Evolutionary conservation across 2,888 invertebrate species (phyloP), one percentile per base, ranked within the genome.

Genomic region (Mythimna impura): DNA sequence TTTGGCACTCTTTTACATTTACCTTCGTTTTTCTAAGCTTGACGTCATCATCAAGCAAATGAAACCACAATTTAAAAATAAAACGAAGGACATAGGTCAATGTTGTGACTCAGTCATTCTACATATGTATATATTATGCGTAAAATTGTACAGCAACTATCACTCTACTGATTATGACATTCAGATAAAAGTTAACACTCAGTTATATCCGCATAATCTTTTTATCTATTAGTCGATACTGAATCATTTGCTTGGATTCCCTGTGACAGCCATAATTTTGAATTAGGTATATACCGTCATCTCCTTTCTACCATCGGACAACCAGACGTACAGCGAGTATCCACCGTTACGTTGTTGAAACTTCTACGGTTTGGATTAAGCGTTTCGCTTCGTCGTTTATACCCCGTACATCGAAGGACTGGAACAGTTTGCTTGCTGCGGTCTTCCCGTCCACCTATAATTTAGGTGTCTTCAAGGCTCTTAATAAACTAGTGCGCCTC

Each of bases 171-270:
- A 58, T n/a, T 43, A 80, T 6, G 14, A 40, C 36, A 34, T 63
- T 75, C 1, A 52, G 74, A 73, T 73, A 80, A 52, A 20, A 14
- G n/a, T 8, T 43, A 62, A 57, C 40, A 50, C 25, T 50, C 40
- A 6, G 43, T 52, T 43, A 63, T 63, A n/a, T 73, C 25, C 50
- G 74, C 73, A 78, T 73, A 70, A 10, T 47, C n/a, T 30, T 17
- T 40, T 57, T 34, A 52, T 80, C 40, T 52, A 55, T n/a, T 17
- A 43, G 34, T 40, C 9, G 17, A 62, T 25, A 63, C 12, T 36
- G 20, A 76, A 50, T 73, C 50, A 73, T 75, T 30, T 12, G 4
- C 3, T 55, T 43, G n/a, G n/a, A 40, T 58, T 40, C 34, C 22
- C 30, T 10, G n/a, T 30, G 14, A 14, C 5, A 30, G 6, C 20